Base-by-base conservation (phyloP, 2,888 invertebrate genomes). In the Teleogryllus oceanicus region DNA sequence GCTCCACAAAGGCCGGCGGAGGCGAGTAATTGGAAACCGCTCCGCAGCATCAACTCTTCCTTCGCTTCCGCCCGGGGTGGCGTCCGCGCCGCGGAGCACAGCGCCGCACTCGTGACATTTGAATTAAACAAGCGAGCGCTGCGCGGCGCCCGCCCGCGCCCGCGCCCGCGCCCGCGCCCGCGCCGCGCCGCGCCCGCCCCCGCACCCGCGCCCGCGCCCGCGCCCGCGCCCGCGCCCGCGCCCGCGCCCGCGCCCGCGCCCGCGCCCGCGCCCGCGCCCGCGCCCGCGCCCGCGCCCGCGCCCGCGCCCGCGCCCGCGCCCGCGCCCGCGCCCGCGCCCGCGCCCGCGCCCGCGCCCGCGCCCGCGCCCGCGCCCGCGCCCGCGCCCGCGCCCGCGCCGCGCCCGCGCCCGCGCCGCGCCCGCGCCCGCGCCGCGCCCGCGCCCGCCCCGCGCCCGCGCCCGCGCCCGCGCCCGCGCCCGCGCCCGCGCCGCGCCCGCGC, bases 41-140 rank as follows among this genome's bases (percentile, higher is more conserved):
- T 37, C 37, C 37, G 37, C 37, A 37, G 37, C 37, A 37, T 37
- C 37, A 37, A 37, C 37, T 37, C 37, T 37, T 37, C 37, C 37
- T 37, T 37, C 37, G 37, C 37, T 37, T 37, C 37, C 37, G 37
- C 37, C 37, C 37, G 37, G 37, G 37, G 37, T 37, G 37, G 37
- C 37, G 37, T 4, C 37, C 8, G 37, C 37, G 37, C 8, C 37
- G 37, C 37, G 37, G 37, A 37, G 37, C 37, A 37, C 37, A 37
- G 37, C 37, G 62, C 62, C n/a, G 62, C 62, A 62, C 62, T 62
- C 62, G 62, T 62, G n/a, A 62, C 62, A n/a, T 62, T 62, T 62
- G 62, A 62, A 62, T 62, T 62, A 62, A 62, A 62, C 62, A 62
- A 62, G 62, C n/a, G 62, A 62, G n/a, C n/a, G 62, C 62, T 18